These are phyloP conservation scores for Triplophysa yarkandensis DNA, from an alignment of 2,797 vertebrate genomes.

Conservation along the genomic window DNA sequence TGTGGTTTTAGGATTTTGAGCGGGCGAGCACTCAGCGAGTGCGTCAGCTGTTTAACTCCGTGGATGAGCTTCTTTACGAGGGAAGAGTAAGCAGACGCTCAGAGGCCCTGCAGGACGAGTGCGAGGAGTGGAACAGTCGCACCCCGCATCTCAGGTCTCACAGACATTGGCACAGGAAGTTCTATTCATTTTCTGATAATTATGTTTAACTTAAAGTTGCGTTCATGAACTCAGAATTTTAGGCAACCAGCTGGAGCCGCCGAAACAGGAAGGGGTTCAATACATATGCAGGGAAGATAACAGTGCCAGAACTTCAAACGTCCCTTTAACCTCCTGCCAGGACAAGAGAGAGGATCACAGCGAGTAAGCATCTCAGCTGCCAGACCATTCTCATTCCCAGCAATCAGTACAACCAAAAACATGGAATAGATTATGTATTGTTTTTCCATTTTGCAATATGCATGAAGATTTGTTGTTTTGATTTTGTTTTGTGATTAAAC, in stretches of 20 bases:
- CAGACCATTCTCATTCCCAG: background rate
- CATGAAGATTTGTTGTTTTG: background rate
- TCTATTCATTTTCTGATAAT: background rate
- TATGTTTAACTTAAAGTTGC: background rate
- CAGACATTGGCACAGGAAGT: background rate
- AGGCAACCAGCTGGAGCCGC: conserved; percentile 76
- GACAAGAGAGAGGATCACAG: conserved; percentile 61
- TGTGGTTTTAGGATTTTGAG: conserved; percentile 80
- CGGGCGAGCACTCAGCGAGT: conserved; percentile 76
- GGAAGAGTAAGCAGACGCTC: conserved; percentile 74
- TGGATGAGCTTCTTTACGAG: conserved; percentile 86
- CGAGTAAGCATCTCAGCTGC: conserved; percentile 68
- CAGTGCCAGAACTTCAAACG: conserved; percentile 10
- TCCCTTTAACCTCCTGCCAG: conserved; percentile 37
- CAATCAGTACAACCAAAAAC: background rate
- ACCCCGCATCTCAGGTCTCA: conserved; percentile 79
- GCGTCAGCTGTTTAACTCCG: conserved; percentile 78
- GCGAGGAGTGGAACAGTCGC: conserved; percentile 76
- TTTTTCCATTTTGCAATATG: background rate
- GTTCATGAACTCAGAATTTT: conserved; percentile 69
- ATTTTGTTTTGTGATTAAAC: background rate
- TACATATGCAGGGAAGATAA: conserved; percentile 68
- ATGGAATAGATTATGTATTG: background rate
- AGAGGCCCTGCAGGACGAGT: conserved; percentile 75
- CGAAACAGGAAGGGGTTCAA: conserved; percentile 79